phyloP scores from a whole-genome alignment of 1,140 invertebrate species.

The Nilaparvata lugens region DNA sequence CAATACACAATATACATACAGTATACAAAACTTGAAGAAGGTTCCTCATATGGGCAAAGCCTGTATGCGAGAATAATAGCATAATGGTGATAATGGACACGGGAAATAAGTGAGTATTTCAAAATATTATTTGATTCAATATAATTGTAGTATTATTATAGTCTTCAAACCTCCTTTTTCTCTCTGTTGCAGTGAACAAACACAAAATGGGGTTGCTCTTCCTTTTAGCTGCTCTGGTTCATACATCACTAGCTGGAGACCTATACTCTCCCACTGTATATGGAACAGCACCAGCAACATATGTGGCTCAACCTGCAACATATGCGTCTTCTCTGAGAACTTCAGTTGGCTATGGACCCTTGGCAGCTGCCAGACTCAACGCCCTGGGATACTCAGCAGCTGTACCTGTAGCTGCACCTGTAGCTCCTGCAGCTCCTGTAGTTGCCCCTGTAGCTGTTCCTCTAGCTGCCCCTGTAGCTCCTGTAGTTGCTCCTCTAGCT shows the following conservation, averaged over 20 bases:
- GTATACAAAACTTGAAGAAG: too few species aligned
- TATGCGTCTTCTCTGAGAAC: constrained; percentile 12
- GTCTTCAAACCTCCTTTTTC: too few species aligned
- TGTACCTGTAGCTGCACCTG: not conserved
- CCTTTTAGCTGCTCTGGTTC: not conserved
- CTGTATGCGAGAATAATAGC: too few species aligned
- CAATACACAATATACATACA: too few species aligned
- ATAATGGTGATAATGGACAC: too few species aligned
- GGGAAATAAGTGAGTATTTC: too few species aligned
- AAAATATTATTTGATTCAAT: too few species aligned
- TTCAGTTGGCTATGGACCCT: constrained; percentile 16
- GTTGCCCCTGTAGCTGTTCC: constrained; percentile 11
- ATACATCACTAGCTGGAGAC: not conserved
- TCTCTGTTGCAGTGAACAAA: too few species aligned
- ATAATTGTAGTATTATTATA: too few species aligned
- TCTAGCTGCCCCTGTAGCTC: constrained; percentile 30
- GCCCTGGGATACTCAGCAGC: not conserved
- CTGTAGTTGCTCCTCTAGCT: constrained; percentile 27
- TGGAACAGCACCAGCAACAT: not conserved
- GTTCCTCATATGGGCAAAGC: too few species aligned
- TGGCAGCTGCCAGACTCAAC: constrained; percentile 20
- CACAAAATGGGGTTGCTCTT: not conserved
- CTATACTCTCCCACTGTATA: not conserved
- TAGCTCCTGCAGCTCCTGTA: not conserved
- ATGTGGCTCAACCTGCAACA: not conserved